These are phyloP conservation scores for Hypolimnas misippus DNA, from an alignment of 2,888 invertebrate species.

Conservation along the genomic window DNA sequence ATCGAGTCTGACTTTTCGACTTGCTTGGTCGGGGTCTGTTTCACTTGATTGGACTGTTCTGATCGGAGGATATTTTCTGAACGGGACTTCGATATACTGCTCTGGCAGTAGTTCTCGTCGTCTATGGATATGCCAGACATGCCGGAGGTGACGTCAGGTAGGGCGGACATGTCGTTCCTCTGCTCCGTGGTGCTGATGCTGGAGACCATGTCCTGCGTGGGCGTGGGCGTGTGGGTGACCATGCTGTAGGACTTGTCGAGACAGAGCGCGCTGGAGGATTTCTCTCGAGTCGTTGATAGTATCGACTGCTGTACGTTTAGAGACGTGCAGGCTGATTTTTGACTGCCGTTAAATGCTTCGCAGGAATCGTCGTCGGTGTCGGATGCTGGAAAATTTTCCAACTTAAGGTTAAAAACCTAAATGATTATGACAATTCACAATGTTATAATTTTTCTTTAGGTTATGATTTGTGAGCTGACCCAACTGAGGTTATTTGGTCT, in stretches of 20 bases:
- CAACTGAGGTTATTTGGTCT: no score
- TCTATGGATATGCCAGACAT: constrained; percentile 81
- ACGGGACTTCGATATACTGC: constrained; percentile 78
- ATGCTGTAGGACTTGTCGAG: constrained; percentile 78
- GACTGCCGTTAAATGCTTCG: constrained; percentile 77
- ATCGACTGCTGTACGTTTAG: constrained; percentile 74
- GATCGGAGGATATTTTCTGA: constrained; percentile 78
- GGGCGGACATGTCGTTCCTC: constrained; percentile 72
- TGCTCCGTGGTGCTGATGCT: constrained; percentile 80
- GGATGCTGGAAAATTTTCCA: constrained; percentile 53
- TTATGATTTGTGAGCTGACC: no score
- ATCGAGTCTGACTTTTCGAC: constrained; percentile 76
- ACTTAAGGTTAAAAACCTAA: no score
- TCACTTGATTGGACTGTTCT: constrained; percentile 65
- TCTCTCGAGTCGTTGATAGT: constrained; percentile 71
- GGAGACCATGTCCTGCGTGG: constrained; percentile 82
- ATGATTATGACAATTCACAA: no score
- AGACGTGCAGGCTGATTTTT: constrained; percentile 77
- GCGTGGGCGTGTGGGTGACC: constrained; percentile 79
- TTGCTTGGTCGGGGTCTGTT: constrained; percentile 55
- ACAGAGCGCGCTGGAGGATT: constrained; percentile 77
- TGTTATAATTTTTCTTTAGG: no score
- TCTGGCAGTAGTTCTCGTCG: constrained; percentile 75
- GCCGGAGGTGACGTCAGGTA: constrained; percentile 77
- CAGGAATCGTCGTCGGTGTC: constrained; percentile 81